These are phyloP conservation scores for Hippocampus zosterae DNA, from an alignment of 2,113 vertebrate genomes.

Conservation along the genomic window DNA sequence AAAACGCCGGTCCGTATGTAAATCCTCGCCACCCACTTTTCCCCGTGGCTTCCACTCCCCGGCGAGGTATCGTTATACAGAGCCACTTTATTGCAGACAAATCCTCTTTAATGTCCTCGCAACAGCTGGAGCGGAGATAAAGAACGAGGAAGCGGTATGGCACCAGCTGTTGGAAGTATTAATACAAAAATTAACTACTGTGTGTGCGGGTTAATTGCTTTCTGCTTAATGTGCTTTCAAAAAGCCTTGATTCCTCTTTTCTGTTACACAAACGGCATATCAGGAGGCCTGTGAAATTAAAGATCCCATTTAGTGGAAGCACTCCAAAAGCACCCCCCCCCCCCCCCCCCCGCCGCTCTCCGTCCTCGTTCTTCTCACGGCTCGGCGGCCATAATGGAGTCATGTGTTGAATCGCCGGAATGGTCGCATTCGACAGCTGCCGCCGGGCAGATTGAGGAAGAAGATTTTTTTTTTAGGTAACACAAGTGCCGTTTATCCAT, in stretches of 20 bases:
- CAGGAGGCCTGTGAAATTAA: conserved; percentile 72
- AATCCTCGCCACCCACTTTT: conserved; percentile 47
- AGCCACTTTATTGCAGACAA: conserved; percentile 71
- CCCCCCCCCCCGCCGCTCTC: background rate
- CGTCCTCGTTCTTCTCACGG: conserved; percentile 64
- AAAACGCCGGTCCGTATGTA: conserved; percentile 66
- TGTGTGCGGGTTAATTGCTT: conserved; percentile 75
- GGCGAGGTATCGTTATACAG: conserved; percentile 68
- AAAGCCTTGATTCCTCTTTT: conserved; percentile 70
- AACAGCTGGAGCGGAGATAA: conserved; percentile 75
- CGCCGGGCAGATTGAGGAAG: conserved; percentile 62
- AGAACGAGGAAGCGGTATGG: conserved; percentile 65
- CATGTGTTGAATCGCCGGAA: conserved; percentile 74
- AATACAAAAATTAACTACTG: conserved; percentile 77
- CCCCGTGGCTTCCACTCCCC: conserved; percentile 57
- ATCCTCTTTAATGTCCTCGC: conserved; percentile 74
- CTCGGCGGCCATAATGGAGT: conserved; percentile 71
- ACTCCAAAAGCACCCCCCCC: conserved; percentile 17
- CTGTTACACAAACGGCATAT: conserved; percentile 69
- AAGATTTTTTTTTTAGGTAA: conserved; percentile 31
- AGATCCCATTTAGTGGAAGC: conserved; percentile 67
- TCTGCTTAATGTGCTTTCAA: conserved; percentile 77
- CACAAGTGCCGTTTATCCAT: conserved; percentile 63
- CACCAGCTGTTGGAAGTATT: conserved; percentile 75
- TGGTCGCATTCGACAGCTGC: conserved; percentile 76